A percentile compares a stretch with the other conserved stretches of the same genome.
Evolutionary conservation across 2,113 vertebrate genomes (phyloP).

Genomic region (Ginglymostoma cirratum): DNA sequence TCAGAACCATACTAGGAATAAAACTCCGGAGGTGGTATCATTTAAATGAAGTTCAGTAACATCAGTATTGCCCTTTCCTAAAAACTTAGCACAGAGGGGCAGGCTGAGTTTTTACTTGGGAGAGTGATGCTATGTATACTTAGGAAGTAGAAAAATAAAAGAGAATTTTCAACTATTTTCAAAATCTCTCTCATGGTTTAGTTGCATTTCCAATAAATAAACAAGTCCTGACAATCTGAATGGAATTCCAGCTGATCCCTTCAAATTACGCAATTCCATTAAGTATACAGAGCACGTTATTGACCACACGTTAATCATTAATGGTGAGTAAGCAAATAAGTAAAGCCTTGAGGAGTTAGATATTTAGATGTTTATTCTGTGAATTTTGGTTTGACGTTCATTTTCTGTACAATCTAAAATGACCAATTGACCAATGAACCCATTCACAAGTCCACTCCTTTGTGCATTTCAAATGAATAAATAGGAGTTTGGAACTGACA

Average conservation of each 20-base stretch:
- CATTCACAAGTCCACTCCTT: neutral
- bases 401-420: neutral
- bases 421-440: neutral
- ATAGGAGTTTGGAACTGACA: neutral
- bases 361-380: neutral
- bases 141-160: neutral
- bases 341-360: neutral
- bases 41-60: neutral
- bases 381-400: neutral
- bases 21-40: neutral
- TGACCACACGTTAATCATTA: constrained; percentile 29
- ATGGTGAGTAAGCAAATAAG: neutral
- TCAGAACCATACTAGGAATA: neutral
- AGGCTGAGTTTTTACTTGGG: neutral
- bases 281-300: too few species aligned
- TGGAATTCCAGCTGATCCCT: neutral
- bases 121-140: neutral
- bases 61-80: neutral
- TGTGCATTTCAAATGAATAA: neutral
- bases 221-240: neutral
- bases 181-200: neutral
- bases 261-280: neutral
- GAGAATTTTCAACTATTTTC: neutral
- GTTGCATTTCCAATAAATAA: neutral
- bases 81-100: neutral